Base-by-base conservation (phyloP, 2,888 invertebrate species). In the Volucella inanis region DNA sequence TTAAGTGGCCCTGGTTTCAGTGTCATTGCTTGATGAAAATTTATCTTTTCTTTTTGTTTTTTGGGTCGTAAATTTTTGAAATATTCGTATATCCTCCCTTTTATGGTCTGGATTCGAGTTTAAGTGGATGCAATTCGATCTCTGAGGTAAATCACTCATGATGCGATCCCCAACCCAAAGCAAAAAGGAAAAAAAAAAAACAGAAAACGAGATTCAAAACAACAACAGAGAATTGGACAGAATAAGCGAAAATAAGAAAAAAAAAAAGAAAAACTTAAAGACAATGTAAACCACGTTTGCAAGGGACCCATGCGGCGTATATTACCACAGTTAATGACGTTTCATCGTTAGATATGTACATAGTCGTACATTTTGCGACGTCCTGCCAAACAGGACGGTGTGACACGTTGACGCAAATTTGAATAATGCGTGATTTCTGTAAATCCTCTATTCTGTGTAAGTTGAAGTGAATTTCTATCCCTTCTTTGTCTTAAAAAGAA, bases 111-210 rank as follows among this genome's bases (percentile, higher is more conserved):
- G 43, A 15, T 75, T 50, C 43, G n/a, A 75, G 31, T 31, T 31
- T 31, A 31, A 31, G 61, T 61, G 57, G 67, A 76, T 76, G 67
- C 76, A 76, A 76, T 61, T 52, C 52, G 76, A 76, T 76, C 76
- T 45, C 3, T 47, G 59, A 61, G 76, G 57, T 68, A 45, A 76
- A 67, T 55, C 65, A 75, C 45, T 45, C 11, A 10, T 49, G 47
- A 55, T 52, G 45, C 43, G 59, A 12, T 50, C 39, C 49, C 47
- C 50, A 68, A 52, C 68, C 52, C 52, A 47, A 15, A 57, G n/a
- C n/a, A n/a, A n/a, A n/a, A n/a, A n/a, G n/a, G n/a, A 54, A 31
- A 54, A 22, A 9, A 72, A 45, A 31, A 45, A 54, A 72, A 31
- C 22, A 3, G 14, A 38, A n/a, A 18, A 9, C 18, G 6, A 57